Evolutionary conservation across 1,140 invertebrate species (phyloP).

Genomic region (Drosophila truncata): DNA sequence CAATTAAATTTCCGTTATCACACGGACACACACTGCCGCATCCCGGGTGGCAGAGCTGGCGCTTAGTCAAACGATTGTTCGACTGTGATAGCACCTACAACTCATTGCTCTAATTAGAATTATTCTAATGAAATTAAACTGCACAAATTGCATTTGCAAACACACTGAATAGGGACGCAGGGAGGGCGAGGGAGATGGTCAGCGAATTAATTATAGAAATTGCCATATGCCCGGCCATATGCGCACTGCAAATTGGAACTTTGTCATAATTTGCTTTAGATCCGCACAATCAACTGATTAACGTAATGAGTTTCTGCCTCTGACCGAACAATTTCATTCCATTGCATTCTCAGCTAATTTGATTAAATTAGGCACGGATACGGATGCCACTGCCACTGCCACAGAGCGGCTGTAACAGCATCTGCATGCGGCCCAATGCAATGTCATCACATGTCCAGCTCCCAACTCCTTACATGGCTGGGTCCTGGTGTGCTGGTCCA

Average conservation of each 20-base stretch:
- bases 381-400: constrained; percentile 19
- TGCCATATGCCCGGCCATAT: constrained; percentile 46
- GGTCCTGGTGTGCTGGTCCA: constrained; percentile 7
- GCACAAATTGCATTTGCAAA: constrained; percentile 64
- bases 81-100: constrained; percentile 55
- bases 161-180: not conserved
- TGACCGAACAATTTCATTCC: constrained; percentile 38
- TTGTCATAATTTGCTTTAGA: constrained; percentile 77
- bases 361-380: constrained; percentile 73
- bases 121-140: constrained; percentile 85
- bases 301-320: constrained; percentile 62
- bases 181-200: constrained; percentile 6
- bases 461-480: constrained; percentile 35
- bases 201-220: constrained; percentile 74
- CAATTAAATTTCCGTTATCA: constrained; percentile 79
- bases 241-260: constrained; percentile 36
- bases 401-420: constrained; percentile 31
- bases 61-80: constrained; percentile 54
- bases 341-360: constrained; percentile 77
- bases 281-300: constrained; percentile 70
- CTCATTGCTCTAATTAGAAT: constrained; percentile 83
- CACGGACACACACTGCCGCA: constrained; percentile 52
- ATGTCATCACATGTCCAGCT: constrained; percentile 66
- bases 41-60: constrained; percentile 8
- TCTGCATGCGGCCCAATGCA: constrained; percentile 51